Conservation (phyloP, 2,888 invertebrate species). For the Julus scanicus region DNA sequence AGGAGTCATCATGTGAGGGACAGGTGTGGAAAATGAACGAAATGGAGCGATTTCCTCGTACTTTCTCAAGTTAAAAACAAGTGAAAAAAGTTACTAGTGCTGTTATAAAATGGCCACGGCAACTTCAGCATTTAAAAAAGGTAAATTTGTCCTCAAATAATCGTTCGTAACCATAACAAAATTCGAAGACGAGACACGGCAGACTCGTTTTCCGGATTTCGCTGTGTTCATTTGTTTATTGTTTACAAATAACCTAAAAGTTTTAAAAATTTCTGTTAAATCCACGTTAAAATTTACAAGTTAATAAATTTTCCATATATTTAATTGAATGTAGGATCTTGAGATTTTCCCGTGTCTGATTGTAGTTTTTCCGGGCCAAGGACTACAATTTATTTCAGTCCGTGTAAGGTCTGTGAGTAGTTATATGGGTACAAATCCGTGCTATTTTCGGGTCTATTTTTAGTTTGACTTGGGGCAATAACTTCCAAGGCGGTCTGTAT, state of each 20-base stretch:
- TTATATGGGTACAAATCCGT: neutral
- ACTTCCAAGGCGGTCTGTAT: neutral
- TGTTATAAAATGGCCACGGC: neutral
- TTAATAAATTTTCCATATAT: too few relatives aligned
- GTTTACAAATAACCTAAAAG: neutral
- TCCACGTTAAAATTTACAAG: too few relatives aligned
- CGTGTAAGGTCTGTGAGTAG: neutral
- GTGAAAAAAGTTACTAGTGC: neutral
- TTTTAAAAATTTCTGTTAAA: neutral
- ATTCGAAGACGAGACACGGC: neutral
- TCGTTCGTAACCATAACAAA: neutral
- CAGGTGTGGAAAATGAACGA: conserved; percentile 35
- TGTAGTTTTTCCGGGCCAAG: neutral
- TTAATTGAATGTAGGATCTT: too few relatives aligned
- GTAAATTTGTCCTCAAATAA: neutral
- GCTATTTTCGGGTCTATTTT: neutral
- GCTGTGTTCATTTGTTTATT: neutral
- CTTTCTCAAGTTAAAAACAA: neutral
- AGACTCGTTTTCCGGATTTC: neutral
- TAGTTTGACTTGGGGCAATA: neutral
- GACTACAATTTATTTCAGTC: neutral
- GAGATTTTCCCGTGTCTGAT: neutral
- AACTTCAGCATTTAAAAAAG: neutral
- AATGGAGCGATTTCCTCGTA: conserved; percentile 3
- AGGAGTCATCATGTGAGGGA: neutral